Percentiles rank a stretch among this genome's conserved stretches.
Conservation (phyloP, 2,888 invertebrate species). For the Tryphoninae sp. region DNA sequence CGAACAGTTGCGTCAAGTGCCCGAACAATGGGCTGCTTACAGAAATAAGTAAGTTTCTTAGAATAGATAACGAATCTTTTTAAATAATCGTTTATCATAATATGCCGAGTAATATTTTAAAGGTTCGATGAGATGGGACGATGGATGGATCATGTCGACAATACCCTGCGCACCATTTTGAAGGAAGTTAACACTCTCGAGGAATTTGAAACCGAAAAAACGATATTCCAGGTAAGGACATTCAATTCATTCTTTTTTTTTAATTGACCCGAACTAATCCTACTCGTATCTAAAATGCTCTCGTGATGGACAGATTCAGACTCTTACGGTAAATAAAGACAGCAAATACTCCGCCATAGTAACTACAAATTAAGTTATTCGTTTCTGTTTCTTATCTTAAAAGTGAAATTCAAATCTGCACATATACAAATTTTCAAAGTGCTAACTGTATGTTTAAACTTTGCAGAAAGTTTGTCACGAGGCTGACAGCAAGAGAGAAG, state of each 20-base stretch:
- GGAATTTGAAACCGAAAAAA: slow-evolving; percentile 94
- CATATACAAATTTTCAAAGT: background rate
- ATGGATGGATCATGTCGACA: slow-evolving; percentile 96
- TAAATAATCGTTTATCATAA: no score
- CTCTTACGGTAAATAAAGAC: slow-evolving; percentile 75
- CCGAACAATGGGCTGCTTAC: slow-evolving; percentile 95
- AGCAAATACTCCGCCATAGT: background rate
- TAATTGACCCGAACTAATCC: slow-evolving; percentile 40
- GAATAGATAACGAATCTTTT: background rate
- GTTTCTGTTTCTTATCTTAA: background rate
- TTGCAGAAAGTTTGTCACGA: slow-evolving; percentile 93
- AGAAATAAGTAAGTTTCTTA: slow-evolving; percentile 84
- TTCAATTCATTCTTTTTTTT: slow-evolving; percentile 37
- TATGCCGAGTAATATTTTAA: slow-evolving; percentile 32
- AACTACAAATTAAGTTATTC: no score
- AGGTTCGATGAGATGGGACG: slow-evolving; percentile 90
- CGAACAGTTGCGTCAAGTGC: slow-evolving; percentile 90
- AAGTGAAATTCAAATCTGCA: background rate
- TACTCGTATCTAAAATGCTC: slow-evolving; percentile 64
- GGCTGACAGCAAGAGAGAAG: slow-evolving; percentile 94
- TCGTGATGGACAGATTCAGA: slow-evolving; percentile 74
- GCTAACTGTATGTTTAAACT: slow-evolving; percentile 11
- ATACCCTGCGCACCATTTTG: slow-evolving; percentile 91
- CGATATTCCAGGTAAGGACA: slow-evolving; percentile 91
- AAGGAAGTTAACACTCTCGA: slow-evolving; percentile 92